Evolutionary conservation across 2,888 invertebrate genomes (phyloP), one percentile per base, ranked within the genome.

Genomic region (Sminthurinus aureus): DNA sequence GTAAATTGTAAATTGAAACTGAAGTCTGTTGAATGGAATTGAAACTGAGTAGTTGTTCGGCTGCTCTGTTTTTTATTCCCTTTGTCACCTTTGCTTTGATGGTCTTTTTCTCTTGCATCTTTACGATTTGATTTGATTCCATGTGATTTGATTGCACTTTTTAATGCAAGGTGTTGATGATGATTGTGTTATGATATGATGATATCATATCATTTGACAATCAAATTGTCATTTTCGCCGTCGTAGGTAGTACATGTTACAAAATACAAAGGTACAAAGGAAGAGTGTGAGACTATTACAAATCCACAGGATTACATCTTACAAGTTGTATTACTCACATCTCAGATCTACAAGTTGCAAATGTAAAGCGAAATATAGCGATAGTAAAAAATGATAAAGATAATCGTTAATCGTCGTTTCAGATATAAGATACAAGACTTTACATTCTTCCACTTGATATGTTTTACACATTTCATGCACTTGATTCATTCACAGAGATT

Each of bases 181-280:
- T 64, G 2, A 9, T 64, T 18, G 64, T 64, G 15, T 38, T 38
- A n/a, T 20, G 15, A 26, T 11, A 26, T 71, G 71, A 71, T 71
- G 26, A 22, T 24, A 71, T 71, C 24, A 71, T 71, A 22, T 71
- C 71, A 71, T 71, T 71, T 71, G 71, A 71, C 71, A 71, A 71
- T 71, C 71, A 20, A 18, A n/a, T 22, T 20, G n/a, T 22, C 22
- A 69, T 69, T 20, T 69, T 69, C 20, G 9, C 15, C 18, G 58
- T 18, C 58, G 9, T 11, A 58, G 52, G 13, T 13, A 52, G 52
- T 52, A 11, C 52, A 8, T 52, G 13, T 52, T 52, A 52, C 52
- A 52, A 52, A 52, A 13, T 52, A 52, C 52, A 52, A n/a, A n/a
- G n/a, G 38, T 38, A 58, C 58, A 58, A 58, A 18, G 18, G 58